Percentiles rank a stretch among this genome's conserved stretches.
Conservation (phyloP, 1,140 invertebrate species). For the Meloidogyne floridensis region DNA sequence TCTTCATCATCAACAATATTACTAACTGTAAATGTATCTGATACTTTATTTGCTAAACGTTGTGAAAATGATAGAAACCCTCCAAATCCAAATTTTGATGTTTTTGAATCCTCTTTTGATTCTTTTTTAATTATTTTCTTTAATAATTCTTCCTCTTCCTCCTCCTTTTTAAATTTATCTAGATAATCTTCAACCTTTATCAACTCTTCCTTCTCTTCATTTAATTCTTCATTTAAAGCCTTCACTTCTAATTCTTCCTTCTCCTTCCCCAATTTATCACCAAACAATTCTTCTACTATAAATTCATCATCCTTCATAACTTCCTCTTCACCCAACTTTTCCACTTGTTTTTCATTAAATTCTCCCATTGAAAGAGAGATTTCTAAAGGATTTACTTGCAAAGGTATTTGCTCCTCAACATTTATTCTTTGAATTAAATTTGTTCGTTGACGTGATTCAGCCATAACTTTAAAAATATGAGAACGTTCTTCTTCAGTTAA, state of each 20-base stretch:
- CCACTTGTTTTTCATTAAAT: no score
- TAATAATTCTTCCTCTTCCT: conserved; percentile 1
- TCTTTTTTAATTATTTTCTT: background rate
- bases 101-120: conserved; percentile 2
- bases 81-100: background rate
- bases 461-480: conserved; percentile 44
- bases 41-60: conserved; percentile 12
- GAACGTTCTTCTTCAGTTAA: conserved; percentile 42
- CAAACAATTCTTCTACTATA: background rate
- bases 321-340: background rate
- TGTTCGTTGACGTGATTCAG: conserved; percentile 30
- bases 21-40: background rate
- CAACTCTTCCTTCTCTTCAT: no score
- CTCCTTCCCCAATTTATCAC: background rate
- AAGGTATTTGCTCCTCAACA: background rate
- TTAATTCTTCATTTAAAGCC: background rate
- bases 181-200: background rate
- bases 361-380: no score
- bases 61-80: background rate
- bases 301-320: background rate
- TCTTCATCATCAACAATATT: background rate
- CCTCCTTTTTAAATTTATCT: background rate
- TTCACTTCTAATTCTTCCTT: no score
- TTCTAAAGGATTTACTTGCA: no score
- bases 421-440: background rate